Conservation (phyloP, 1,140 invertebrate genomes). For the Mylabris phalerata region DNA sequence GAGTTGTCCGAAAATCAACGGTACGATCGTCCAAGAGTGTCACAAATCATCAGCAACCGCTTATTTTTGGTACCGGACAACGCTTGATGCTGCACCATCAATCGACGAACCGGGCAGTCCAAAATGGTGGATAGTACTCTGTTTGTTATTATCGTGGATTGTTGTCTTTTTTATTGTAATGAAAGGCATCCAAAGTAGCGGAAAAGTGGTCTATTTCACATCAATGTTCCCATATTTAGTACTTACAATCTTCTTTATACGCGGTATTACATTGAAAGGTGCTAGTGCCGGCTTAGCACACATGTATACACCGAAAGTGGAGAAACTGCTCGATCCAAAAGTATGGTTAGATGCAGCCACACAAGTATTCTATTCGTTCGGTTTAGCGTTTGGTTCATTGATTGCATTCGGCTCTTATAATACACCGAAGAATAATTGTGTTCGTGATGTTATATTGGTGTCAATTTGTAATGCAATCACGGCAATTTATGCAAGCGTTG, state of each 20-base stretch:
- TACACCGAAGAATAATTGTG: slow-evolving; percentile 83
- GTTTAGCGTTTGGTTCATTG: slow-evolving; percentile 84
- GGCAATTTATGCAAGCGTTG: slow-evolving; percentile 89
- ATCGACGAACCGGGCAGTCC: slow-evolving; percentile 78
- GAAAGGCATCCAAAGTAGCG: slow-evolving; percentile 96
- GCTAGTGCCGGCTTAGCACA: slow-evolving; percentile 80
- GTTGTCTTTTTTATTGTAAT: slow-evolving; percentile 95
- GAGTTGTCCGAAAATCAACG: slow-evolving; percentile 67
- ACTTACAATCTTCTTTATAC: slow-evolving; percentile 89
- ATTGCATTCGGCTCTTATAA: slow-evolving; percentile 91
- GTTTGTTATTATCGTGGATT: slow-evolving; percentile 87
- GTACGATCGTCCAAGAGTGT: slow-evolving; percentile 67
- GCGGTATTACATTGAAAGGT: slow-evolving; percentile 84
- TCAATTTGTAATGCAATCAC: slow-evolving; percentile 87
- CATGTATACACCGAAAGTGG: slow-evolving; percentile 88
- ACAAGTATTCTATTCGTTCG: slow-evolving; percentile 94
- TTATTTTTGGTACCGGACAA: slow-evolving; percentile 85
- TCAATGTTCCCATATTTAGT: slow-evolving; percentile 94
- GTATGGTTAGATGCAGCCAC: slow-evolving; percentile 93
- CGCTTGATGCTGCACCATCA: slow-evolving; percentile 72
- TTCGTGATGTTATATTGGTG: slow-evolving; percentile 81
- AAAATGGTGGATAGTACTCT: slow-evolving; percentile 92
- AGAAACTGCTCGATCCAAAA: slow-evolving; percentile 69
- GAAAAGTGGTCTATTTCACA: slow-evolving; percentile 95
- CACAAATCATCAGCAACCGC: slow-evolving; percentile 75